A percentile compares a stretch with the other conserved stretches of the same genome.
phyloP scores from a whole-genome alignment of 2,888 invertebrate genomes.

The Drosophila kanekoi region DNA sequence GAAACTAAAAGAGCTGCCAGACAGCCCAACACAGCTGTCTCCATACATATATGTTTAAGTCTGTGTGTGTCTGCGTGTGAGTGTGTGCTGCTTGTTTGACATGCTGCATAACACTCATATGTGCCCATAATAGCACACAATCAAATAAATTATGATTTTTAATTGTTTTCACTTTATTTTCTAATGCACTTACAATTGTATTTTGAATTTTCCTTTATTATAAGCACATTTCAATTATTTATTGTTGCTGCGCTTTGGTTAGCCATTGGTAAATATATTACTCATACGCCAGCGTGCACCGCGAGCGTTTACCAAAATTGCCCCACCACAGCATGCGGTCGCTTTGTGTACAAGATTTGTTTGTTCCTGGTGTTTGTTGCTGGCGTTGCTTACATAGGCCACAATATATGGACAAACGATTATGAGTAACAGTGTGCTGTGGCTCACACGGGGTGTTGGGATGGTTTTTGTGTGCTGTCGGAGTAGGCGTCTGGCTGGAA shows the following conservation, averaged over 20 bases:
- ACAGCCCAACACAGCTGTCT: not conserved
- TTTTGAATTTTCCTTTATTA: not conserved
- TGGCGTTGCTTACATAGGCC: constrained; percentile 46
- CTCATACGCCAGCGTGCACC: constrained; percentile 53
- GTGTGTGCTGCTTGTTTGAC: not conserved
- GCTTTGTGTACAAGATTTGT: constrained; percentile 49
- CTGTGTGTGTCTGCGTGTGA: not conserved
- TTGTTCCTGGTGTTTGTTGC: constrained; percentile 33
- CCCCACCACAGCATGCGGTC: constrained; percentile 61
- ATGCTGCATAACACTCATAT: constrained; percentile 4
- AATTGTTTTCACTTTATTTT: constrained; percentile 32
- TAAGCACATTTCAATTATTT: constrained; percentile 46
- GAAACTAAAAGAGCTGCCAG: constrained; percentile 35
- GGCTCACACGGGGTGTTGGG: constrained; percentile 3
- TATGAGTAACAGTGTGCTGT: constrained; percentile 54
- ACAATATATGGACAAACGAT: constrained; percentile 70
- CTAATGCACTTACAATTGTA: constrained; percentile 11
- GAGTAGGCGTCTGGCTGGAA: constrained; percentile 5
- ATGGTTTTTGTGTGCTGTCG: constrained; percentile 10
- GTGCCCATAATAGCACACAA: constrained; percentile 21
- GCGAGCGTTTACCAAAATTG: constrained; percentile 57
- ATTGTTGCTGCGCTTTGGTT: constrained; percentile 32
- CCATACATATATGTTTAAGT: not conserved
- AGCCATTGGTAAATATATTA: constrained; percentile 51
- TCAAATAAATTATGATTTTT: constrained; percentile 32